A percentile compares a stretch with the other conserved stretches of the same genome.
Conservation (phyloP, 2,888 invertebrate genomes). For the Sarcophaga variegata region DNA sequence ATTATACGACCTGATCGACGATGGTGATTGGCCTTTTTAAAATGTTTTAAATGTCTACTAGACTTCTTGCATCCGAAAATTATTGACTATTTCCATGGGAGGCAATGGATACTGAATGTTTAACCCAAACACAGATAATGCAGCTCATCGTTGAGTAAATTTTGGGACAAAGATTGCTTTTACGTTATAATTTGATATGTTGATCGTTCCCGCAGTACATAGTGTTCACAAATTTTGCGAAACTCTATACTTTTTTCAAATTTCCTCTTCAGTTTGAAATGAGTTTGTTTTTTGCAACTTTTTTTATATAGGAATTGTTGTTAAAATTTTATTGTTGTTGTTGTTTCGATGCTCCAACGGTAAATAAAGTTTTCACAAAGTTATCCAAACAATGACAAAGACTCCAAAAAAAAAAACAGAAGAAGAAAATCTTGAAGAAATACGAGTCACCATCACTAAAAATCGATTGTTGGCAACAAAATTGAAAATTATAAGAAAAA, state of each 20-base stretch:
- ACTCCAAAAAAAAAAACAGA: slow-evolving; percentile 22
- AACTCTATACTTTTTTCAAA: background rate
- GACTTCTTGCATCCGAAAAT: no score
- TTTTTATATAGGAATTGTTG: slow-evolving; percentile 46
- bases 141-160: no score
- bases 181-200: no score
- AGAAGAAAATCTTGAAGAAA: slow-evolving; percentile 5
- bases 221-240: background rate
- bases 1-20: no score
- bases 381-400: slow-evolving; percentile 72
- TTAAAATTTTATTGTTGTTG: background rate
- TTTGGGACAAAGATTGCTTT: no score
- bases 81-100: no score
- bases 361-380: slow-evolving; percentile 75
- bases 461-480: slow-evolving; percentile 20
- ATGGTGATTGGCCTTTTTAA: no score
- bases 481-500: no score
- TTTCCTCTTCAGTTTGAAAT: background rate
- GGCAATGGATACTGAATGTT: no score
- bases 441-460: slow-evolving; percentile 28
- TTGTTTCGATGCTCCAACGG: slow-evolving; percentile 68
- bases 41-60: no score
- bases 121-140: no score
- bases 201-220: background rate
- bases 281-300: slow-evolving; percentile 1